These are phyloP conservation scores for Salvelinus namaycush DNA, from an alignment of 2,113 vertebrate species.

Conservation along the genomic window DNA sequence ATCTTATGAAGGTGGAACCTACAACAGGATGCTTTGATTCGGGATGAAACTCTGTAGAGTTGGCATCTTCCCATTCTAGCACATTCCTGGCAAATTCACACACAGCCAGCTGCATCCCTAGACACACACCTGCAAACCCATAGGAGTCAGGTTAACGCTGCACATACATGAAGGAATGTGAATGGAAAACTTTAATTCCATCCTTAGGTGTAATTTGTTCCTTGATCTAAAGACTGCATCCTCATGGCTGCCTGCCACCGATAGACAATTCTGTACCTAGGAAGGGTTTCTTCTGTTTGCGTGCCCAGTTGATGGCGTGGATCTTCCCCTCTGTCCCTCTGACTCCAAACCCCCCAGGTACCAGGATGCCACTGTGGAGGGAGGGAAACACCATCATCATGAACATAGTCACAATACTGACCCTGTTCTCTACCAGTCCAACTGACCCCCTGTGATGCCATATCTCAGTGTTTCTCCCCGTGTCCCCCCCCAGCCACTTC, in stretches of 20 bases:
- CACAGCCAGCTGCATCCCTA: conserved; percentile 96
- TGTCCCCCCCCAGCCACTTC: too few species aligned
- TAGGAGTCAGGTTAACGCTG: background rate
- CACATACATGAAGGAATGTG: background rate
- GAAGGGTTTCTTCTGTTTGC: conserved; percentile 94
- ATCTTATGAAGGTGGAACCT: conserved; percentile 47
- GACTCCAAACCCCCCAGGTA: conserved; percentile 95
- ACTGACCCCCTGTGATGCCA: too few species aligned
- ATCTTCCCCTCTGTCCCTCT: conserved; percentile 97
- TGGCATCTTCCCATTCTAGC: conserved; percentile 92
- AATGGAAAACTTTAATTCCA: background rate
- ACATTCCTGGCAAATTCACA: conserved; percentile 89
- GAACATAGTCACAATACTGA: background rate
- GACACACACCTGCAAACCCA: conserved; percentile 84
- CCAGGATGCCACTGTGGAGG: conserved; percentile 84
- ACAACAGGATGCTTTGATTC: conserved; percentile 91
- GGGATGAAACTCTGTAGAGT: conserved; percentile 94
- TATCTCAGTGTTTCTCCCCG: too few species aligned
- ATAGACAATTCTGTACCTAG: conserved; percentile 75
- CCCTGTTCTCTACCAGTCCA: too few species aligned
- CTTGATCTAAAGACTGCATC: background rate
- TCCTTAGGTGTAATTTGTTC: background rate
- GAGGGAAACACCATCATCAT: background rate
- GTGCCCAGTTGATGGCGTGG: conserved; percentile 93
- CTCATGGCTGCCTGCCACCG: background rate